A percentile compares a stretch with the other conserved stretches of the same genome.
phyloP scores from a whole-genome alignment of 2,888 invertebrate species.

The Tachystola acroxantha region DNA sequence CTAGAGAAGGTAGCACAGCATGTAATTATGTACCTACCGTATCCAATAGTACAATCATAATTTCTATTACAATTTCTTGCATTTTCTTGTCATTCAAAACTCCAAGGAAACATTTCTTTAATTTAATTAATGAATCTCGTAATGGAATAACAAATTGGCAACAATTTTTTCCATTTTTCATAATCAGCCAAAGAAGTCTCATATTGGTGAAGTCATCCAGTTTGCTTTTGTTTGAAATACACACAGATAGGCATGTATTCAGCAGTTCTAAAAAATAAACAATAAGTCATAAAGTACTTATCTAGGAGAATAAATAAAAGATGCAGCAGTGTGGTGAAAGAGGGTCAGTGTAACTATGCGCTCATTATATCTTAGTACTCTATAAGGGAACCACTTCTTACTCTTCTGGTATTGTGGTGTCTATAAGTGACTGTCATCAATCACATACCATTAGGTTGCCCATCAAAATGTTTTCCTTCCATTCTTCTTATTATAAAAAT shows the following conservation, averaged over 20 bases:
- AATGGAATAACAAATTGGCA: constrained; percentile 55
- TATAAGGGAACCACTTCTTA: no score
- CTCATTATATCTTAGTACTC: no score
- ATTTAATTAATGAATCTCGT: constrained; percentile 41
- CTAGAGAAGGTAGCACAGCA: no score
- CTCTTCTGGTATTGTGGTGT: no score
- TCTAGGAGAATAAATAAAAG: no score
- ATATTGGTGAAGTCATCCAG: constrained; percentile 60
- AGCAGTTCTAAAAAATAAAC: constrained; percentile 45
- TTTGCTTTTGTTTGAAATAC: constrained; percentile 38
- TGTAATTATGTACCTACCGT: constrained; percentile 36
- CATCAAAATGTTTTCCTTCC: no score
- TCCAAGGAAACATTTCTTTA: constrained; percentile 45
- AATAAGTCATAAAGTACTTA: no score
- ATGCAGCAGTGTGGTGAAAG: no score
- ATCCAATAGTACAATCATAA: constrained; percentile 47
- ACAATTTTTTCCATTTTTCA: constrained; percentile 57
- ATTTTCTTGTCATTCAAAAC: constrained; percentile 52
- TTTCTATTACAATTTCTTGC: constrained; percentile 57
- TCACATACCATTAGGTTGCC: no score
- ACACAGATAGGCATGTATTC: constrained; percentile 43
- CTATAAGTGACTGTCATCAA: no score
- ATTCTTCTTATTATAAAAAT: no score
- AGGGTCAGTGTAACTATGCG: no score
- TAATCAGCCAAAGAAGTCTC: constrained; percentile 54